These are phyloP conservation scores for Pangasius mekongensis DNA, from an alignment of 2,797 vertebrate species.

Conservation along the genomic window DNA sequence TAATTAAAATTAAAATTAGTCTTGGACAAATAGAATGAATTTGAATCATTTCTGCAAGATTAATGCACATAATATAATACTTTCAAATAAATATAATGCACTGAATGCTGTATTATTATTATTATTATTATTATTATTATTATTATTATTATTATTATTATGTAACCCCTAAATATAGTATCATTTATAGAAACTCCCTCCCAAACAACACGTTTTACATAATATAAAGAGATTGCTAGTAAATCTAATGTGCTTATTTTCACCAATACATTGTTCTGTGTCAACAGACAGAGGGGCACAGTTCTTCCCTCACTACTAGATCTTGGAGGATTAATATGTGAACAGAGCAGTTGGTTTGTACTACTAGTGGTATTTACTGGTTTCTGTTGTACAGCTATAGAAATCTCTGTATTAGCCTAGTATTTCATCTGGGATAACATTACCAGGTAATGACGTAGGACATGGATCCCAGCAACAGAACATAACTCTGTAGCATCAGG, in stretches of 20 bases:
- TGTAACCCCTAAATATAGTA: no score
- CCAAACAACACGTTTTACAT: background rate
- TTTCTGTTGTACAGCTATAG: background rate
- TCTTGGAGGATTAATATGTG: background rate
- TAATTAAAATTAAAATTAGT: constrained; percentile 78
- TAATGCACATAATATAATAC: constrained; percentile 2
- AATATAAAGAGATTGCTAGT: background rate
- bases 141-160: background rate
- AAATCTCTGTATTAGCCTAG: constrained; percentile 3
- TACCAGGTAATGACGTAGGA: background rate
- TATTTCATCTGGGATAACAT: background rate
- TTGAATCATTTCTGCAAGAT: constrained; percentile 26
- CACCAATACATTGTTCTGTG: background rate
- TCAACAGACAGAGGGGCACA: background rate
- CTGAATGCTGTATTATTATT: constrained; percentile 8
- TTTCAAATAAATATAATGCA: constrained; percentile 8
- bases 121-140: background rate
- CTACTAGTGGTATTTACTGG: background rate
- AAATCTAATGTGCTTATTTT: background rate
- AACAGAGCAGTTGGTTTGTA: background rate
- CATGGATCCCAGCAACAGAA: background rate
- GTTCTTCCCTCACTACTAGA: background rate
- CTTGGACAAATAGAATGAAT: constrained; percentile 62
- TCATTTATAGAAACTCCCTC: background rate
- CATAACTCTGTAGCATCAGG: background rate